phyloP scores from a whole-genome alignment of 2,113 vertebrate species.

The Zingel zingel region DNA sequence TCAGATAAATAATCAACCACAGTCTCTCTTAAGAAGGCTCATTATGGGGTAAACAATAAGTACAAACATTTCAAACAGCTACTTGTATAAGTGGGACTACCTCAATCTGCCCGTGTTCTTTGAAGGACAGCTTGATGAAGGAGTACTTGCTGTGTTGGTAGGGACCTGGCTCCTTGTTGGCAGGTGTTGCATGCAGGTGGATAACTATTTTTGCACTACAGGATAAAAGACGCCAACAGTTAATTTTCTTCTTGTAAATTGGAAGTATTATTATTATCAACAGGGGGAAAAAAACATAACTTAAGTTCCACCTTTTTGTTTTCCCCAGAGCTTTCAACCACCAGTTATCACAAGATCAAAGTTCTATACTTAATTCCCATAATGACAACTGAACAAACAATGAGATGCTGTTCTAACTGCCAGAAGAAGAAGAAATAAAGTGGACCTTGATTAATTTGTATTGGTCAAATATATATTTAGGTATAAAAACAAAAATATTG shows the following conservation, averaged over 20 bases:
- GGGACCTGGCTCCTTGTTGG: constrained; percentile 94
- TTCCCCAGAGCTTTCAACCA: not conserved
- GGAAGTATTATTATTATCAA: not conserved
- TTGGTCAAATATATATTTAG: not conserved
- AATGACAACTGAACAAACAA: not conserved
- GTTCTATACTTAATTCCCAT: not conserved
- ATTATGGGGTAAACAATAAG: not conserved
- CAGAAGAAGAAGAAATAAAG: not conserved
- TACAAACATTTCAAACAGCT: not conserved
- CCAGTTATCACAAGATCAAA: not conserved
- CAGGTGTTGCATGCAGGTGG: constrained; percentile 89
- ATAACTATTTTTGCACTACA: constrained; percentile 96
- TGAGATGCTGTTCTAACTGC: not conserved
- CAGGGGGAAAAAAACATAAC: not conserved
- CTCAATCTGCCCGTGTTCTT: constrained; percentile 98
- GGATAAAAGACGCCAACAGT: constrained; percentile 10
- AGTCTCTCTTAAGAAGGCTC: not conserved
- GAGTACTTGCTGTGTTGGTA: constrained; percentile 95
- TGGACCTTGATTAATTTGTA: too few species aligned
- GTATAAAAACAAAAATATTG: not conserved
- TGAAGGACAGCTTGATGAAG: constrained; percentile 95
- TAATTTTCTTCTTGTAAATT: not conserved
- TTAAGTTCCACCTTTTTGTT: not conserved
- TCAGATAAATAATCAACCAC: not conserved
- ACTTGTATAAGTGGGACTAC: constrained; percentile 69